A percentile compares a stretch with the other conserved stretches of the same genome.
phyloP scores from a whole-genome alignment of 2,888 invertebrate species.

The Clistopyga incitator region DNA sequence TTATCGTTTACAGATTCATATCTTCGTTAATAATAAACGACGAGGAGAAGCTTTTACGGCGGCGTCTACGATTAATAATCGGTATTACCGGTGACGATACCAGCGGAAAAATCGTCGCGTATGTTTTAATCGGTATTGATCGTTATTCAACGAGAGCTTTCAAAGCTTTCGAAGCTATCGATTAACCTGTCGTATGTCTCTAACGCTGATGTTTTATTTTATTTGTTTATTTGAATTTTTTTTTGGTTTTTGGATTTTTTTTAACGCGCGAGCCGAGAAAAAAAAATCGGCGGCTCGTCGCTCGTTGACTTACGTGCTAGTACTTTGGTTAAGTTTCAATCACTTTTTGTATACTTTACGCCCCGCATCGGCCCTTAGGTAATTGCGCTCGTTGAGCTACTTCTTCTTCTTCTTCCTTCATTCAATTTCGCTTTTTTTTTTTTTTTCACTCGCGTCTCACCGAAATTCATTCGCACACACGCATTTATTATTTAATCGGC shows the following conservation, averaged over 20 bases:
- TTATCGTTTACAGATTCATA: slow-evolving; percentile 36
- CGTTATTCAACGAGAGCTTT: slow-evolving; percentile 49
- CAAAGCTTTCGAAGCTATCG: slow-evolving; percentile 17
- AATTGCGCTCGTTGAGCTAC: slow-evolving; percentile 59
- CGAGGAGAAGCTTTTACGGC: slow-evolving; percentile 54
- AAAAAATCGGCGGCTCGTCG: slow-evolving; percentile 50
- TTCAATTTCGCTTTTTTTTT: neutral
- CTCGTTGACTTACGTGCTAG: slow-evolving; percentile 77
- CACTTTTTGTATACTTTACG: slow-evolving; percentile 68
- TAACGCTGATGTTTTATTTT: slow-evolving; percentile 28
- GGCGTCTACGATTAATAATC: slow-evolving; percentile 46
- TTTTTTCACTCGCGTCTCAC: slow-evolving; percentile 10
- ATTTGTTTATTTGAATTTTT: too few species aligned
- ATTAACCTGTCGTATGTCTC: slow-evolving; percentile 12
- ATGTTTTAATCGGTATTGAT: slow-evolving; percentile 8
- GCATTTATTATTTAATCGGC: slow-evolving; percentile 53
- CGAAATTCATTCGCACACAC: slow-evolving; percentile 18
- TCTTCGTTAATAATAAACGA: slow-evolving; percentile 69
- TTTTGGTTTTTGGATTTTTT: slow-evolving; percentile 33
- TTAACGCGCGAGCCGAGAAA: slow-evolving; percentile 23
- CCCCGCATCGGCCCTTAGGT: slow-evolving; percentile 59
- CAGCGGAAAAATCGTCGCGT: slow-evolving; percentile 47
- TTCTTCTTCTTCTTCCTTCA: neutral
- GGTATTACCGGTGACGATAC: slow-evolving; percentile 8
- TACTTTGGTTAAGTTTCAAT: slow-evolving; percentile 79